A percentile compares a stretch with the other conserved stretches of the same genome.
Evolutionary conservation across 2,797 vertebrate species (phyloP).

Genomic region (Rhabdomys pumilio): DNA sequence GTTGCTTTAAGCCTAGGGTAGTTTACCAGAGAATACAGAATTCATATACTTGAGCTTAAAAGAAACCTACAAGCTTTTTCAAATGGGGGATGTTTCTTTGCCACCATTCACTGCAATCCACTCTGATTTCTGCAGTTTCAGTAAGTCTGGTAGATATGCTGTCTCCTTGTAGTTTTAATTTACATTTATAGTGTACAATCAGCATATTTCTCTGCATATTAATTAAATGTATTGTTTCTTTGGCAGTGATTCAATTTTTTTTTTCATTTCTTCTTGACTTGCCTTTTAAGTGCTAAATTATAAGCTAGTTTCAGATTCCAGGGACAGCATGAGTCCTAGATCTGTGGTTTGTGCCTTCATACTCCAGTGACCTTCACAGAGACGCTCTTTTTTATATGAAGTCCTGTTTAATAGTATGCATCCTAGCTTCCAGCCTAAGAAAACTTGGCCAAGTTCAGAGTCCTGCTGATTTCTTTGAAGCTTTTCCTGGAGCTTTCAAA

Average conservation of each 20-base stretch:
- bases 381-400: slow-evolving; percentile 22
- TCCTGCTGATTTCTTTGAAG: not conserved
- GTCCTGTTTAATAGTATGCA: not conserved
- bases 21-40: not conserved
- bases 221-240: slow-evolving; percentile 45
- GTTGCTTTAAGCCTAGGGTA: not conserved
- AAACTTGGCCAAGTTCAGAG: slow-evolving; percentile 19
- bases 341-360: not conserved
- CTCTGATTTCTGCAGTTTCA: slow-evolving; percentile 39
- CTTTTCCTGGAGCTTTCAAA: not conserved
- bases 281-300: slow-evolving; percentile 29
- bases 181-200: slow-evolving; percentile 24
- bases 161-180: slow-evolving; percentile 39
- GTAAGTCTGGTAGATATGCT: not conserved
- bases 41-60: not conserved
- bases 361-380: slow-evolving; percentile 14
- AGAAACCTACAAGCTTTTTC: slow-evolving; percentile 18
- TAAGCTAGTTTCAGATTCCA: slow-evolving; percentile 5
- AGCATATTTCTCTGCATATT: slow-evolving; percentile 53
- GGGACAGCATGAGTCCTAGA: not conserved
- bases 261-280: slow-evolving; percentile 36
- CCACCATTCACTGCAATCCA: not conserved
- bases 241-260: slow-evolving; percentile 12
- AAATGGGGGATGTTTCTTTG: slow-evolving; percentile 15
- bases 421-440: not conserved